Percentiles rank a stretch among this genome's conserved stretches.
Conservation (phyloP, 2,113 vertebrate species). For the Petaurus breviceps region DNA sequence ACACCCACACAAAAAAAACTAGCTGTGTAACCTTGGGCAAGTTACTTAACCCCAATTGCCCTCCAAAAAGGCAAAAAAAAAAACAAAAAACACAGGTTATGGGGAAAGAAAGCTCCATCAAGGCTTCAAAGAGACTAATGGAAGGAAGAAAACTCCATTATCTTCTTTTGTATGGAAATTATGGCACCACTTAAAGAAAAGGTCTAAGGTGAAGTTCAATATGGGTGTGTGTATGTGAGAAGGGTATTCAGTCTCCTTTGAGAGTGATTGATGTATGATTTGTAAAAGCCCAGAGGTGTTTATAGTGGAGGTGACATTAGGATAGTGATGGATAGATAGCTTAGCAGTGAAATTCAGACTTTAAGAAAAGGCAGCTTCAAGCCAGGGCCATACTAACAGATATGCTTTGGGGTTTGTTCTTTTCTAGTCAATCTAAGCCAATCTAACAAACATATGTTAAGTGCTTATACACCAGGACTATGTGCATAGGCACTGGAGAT, state of each 20-base stretch:
- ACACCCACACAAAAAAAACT: too few species aligned
- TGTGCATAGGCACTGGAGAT: neutral
- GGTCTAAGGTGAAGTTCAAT: rapidly evolving
- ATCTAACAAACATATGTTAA: neutral
- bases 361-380: rapidly evolving
- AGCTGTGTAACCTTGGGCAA: too few species aligned
- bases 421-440: neutral
- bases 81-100: too few species aligned
- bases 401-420: rapidly evolving
- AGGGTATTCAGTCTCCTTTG: neutral
- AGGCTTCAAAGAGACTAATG: neutral
- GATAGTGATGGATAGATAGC: neutral
- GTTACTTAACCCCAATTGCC: too few species aligned
- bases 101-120: neutral
- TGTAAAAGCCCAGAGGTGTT: neutral
- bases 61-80: too few species aligned
- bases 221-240: rapidly evolving
- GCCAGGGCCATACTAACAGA: rapidly evolving
- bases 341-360: neutral
- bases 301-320: neutral
- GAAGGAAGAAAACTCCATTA: neutral
- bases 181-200: neutral
- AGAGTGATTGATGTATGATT: neutral
- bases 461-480: neutral
- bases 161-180: neutral